These are phyloP conservation scores for Drosophila varians DNA, from an alignment of 1,140 invertebrate genomes.

Conservation along the genomic window DNA sequence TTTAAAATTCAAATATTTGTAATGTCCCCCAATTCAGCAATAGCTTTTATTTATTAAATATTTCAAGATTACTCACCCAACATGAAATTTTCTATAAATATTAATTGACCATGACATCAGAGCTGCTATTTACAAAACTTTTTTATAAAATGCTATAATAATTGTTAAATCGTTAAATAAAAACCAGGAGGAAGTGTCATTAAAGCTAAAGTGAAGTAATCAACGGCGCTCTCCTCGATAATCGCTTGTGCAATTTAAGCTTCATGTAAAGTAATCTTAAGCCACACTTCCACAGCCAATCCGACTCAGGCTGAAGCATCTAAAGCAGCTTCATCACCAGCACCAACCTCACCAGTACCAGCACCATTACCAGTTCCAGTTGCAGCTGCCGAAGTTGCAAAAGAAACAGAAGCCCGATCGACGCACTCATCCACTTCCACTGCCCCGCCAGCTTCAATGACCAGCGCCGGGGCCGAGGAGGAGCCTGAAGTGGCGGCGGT, in stretches of 20 bases:
- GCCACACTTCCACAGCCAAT: slow-evolving; percentile 44
- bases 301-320: slow-evolving; percentile 25
- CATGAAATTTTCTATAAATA: too few relatives aligned
- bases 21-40: too few relatives aligned
- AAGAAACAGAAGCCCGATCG: slow-evolving; percentile 28
- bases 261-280: slow-evolving; percentile 40
- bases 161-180: not conserved
- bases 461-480: slow-evolving; percentile 53
- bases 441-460: slow-evolving; percentile 68
- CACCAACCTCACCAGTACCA: slow-evolving; percentile 2
- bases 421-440: slow-evolving; percentile 69
- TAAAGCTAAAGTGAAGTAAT: slow-evolving; percentile 13
- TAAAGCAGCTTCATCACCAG: slow-evolving; percentile 16
- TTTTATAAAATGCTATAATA: slow-evolving; percentile 16
- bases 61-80: too few relatives aligned
- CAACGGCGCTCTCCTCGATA: slow-evolving; percentile 29
- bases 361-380: slow-evolving; percentile 4
- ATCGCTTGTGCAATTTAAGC: slow-evolving; percentile 18
- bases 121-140: not conserved
- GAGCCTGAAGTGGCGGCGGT: slow-evolving; percentile 18
- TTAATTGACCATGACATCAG: slow-evolving; percentile 18
- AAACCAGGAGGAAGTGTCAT: slow-evolving; percentile 23
- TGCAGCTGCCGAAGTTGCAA: not conserved
- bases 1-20: too few relatives aligned
- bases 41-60: too few relatives aligned